These are phyloP conservation scores for Calephelis virginiensis DNA, from an alignment of 1,140 invertebrate genomes.

Conservation along the genomic window DNA sequence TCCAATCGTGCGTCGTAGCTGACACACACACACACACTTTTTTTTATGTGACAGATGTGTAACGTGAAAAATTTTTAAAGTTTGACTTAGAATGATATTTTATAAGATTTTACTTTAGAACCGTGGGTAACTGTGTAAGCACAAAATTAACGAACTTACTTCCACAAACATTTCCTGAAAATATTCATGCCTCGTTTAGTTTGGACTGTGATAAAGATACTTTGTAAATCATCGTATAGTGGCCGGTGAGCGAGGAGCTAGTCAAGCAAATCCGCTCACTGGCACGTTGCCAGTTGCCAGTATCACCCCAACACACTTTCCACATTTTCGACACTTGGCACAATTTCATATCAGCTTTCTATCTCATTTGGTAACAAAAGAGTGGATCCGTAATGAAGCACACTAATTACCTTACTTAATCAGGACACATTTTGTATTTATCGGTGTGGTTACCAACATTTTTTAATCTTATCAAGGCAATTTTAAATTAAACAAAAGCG, in stretches of 20 bases:
- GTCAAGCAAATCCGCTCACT: not conserved
- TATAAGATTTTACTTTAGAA: not conserved
- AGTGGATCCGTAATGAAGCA: not conserved
- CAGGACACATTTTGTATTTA: not conserved
- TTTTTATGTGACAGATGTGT: too few species aligned
- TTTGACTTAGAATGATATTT: too few species aligned
- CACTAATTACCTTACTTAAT: not conserved
- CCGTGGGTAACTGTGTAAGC: not conserved
- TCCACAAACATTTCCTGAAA: not conserved
- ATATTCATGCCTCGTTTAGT: not conserved
- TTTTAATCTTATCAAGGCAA: too few species aligned
- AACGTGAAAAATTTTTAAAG: too few species aligned
- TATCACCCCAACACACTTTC: not conserved
- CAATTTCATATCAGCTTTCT: slow-evolving; percentile 8
- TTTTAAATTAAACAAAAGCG: too few species aligned
- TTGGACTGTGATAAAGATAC: not conserved
- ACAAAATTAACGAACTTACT: not conserved
- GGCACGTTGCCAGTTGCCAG: not conserved
- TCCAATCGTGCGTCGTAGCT: too few species aligned
- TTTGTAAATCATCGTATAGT: not conserved
- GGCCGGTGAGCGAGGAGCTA: not conserved
- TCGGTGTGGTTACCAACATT: not conserved
- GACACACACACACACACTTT: too few species aligned
- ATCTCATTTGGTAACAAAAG: not conserved
- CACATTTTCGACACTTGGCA: not conserved